A percentile compares a stretch with the other conserved stretches of the same genome.
Evolutionary conservation across 2,888 invertebrate genomes (phyloP).

Genomic region (Gastracanthus pulcherrimus): DNA sequence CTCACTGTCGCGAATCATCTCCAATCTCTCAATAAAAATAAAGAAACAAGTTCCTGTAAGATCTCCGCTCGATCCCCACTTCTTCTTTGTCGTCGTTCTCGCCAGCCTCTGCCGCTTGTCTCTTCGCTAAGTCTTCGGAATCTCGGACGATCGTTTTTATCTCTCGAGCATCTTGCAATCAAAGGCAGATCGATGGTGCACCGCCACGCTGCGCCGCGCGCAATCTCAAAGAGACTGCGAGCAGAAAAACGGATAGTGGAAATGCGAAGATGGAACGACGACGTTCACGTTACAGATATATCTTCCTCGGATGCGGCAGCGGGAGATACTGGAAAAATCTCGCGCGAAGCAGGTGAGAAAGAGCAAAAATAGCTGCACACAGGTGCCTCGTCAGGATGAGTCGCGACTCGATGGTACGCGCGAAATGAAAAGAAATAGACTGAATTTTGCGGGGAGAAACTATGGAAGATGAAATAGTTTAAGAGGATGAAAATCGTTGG

Average conservation of each 20-base stretch:
- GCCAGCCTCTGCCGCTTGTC: not conserved
- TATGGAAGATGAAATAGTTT: too few relatives aligned
- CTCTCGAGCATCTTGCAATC: slow-evolving; percentile 34
- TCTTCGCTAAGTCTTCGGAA: slow-evolving; percentile 41
- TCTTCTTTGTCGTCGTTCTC: not conserved
- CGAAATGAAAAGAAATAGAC: too few relatives aligned
- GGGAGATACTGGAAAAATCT: not conserved
- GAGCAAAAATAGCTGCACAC: not conserved
- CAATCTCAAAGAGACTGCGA: not conserved
- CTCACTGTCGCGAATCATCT: slow-evolving; percentile 10
- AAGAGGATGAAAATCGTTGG: too few relatives aligned
- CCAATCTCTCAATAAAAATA: not conserved
- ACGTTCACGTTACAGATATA: slow-evolving; percentile 24
- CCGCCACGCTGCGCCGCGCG: not conserved
- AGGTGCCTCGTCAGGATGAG: slow-evolving; percentile 1
- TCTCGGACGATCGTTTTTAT: slow-evolving; percentile 50
- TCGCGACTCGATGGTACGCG: too few relatives aligned
- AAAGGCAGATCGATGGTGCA: slow-evolving; percentile 27
- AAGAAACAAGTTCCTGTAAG: too few relatives aligned
- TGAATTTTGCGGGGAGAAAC: too few relatives aligned
- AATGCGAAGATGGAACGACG: not conserved
- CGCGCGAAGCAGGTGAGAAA: too few relatives aligned
- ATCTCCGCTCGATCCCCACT: not conserved
- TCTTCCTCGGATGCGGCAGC: not conserved
- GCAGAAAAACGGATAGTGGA: not conserved